A percentile compares a stretch with the other conserved stretches of the same genome.
phyloP scores from a whole-genome alignment of 2,797 vertebrate species.

The Eospalax fontanierii region DNA sequence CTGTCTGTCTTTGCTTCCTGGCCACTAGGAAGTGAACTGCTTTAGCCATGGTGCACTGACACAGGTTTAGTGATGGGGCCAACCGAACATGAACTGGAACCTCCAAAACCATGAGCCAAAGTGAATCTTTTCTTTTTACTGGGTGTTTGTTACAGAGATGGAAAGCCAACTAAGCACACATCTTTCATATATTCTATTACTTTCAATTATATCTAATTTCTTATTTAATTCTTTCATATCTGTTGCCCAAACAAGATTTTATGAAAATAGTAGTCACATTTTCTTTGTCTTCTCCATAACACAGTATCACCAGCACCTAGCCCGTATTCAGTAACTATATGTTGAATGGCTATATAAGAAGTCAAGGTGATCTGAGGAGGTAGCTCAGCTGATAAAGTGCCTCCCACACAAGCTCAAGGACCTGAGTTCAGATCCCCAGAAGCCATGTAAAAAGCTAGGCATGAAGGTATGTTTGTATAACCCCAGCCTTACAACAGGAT shows the following conservation, averaged over 20 bases:
- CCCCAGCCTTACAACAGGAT: neutral
- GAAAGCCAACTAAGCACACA: neutral
- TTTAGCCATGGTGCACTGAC: neutral
- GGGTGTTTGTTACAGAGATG: neutral
- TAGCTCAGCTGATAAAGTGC: neutral
- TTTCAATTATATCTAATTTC: neutral
- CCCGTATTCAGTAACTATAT: neutral
- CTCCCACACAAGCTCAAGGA: neutral
- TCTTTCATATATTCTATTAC: neutral
- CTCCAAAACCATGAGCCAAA: neutral
- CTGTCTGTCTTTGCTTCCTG: neutral
- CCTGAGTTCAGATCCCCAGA: neutral
- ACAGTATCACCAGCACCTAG: neutral
- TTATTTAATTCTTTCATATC: conserved; percentile 10
- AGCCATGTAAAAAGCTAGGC: neutral
- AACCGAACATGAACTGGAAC: neutral
- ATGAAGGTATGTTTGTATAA: neutral
- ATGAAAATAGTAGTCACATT: neutral
- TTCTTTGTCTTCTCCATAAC: neutral
- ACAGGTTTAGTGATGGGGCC: too few relatives aligned
- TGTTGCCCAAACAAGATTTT: neutral
- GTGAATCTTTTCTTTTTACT: neutral
- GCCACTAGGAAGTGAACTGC: neutral
- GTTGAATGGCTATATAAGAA: neutral
- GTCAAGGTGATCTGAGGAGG: neutral